Conservation (phyloP, 2,113 vertebrate species). For the Planiliza haematocheilus region DNA sequence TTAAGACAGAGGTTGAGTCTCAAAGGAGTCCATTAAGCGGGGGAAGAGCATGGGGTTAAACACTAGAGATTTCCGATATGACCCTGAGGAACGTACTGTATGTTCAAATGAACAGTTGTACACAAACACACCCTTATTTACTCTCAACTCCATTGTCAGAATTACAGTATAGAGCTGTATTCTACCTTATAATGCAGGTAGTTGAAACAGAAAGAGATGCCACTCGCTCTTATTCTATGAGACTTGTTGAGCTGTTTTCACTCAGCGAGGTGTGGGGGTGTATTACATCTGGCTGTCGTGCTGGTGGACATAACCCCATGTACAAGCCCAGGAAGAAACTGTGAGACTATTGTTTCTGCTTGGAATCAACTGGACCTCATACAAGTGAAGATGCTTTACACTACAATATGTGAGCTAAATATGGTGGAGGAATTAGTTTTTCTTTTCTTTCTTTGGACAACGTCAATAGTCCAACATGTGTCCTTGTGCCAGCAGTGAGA, state of each 20-base stretch:
- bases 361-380: neutral
- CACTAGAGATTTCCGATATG: slow-evolving; percentile 4
- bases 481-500: no score
- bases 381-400: no score
- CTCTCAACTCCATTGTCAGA: neutral
- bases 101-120: slow-evolving; percentile 22
- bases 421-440: neutral
- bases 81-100: slow-evolving; percentile 10
- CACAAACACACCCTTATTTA: slow-evolving; percentile 9
- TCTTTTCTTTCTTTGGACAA: no score
- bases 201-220: neutral
- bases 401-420: neutral
- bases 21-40: slow-evolving; percentile 50
- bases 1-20: slow-evolving; percentile 20
- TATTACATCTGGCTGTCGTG: slow-evolving; percentile 38
- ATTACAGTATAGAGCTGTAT: neutral
- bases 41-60: slow-evolving; percentile 49
- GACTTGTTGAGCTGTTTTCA: slow-evolving; percentile 23
- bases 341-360: slow-evolving; percentile 9
- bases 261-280: slow-evolving; percentile 45
- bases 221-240: neutral
- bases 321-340: slow-evolving; percentile 19
- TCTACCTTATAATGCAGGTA: neutral
- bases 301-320: slow-evolving; percentile 19
- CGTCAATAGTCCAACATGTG: no score